Base-by-base conservation (phyloP, 2,113 vertebrate genomes). In the Anser cygnoides region DNA sequence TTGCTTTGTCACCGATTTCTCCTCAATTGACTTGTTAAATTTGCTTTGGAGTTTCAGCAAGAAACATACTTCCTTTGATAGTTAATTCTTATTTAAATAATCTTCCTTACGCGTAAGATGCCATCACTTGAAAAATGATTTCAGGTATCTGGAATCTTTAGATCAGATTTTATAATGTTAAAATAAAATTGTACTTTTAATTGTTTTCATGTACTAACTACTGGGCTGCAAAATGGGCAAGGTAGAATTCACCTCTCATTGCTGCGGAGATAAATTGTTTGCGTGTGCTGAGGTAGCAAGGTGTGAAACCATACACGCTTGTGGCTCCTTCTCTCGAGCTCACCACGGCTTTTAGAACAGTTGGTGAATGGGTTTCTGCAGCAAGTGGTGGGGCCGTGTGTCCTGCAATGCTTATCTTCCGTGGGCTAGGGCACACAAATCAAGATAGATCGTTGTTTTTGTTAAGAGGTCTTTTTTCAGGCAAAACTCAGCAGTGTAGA, bases 11-110 rank as follows among this genome's bases (percentile, higher is more conserved):
- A 83, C 80, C 2, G 2, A 9, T 87, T 84, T 82, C 57, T 94
- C 73, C 62, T 89, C 93, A 49, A 21, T 21, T 79, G 62, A 49
- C 35, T 89, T 73, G 22, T 61, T 82, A 70, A 57, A 72, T 80
- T 85, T 91, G 31, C 75, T 92, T 66, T 94, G 78, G n/a, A 58
- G 26, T 79, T 94, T 82, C 54, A 85, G 50, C 50, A 90, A 50
- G 17, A 37, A 85, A 55, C 11, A 3, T 16, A 35, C 44, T 81
- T 66, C 20, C 70, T 90, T 46, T 82, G 29, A 15, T 82, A 66
- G 54, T 43, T 65, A 35, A 31, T 43, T 49, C 33, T 63, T 77
- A 5, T 66, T 87, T 58, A 68, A 71, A 81, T 82, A 35, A n/a
- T 26, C 33, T 59, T 85, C 35, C 46, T 90, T 68, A 46, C 12